Evolutionary conservation across 2,113 vertebrate genomes (phyloP).

Genomic region (Gymnobelideus leadbeateri): DNA sequence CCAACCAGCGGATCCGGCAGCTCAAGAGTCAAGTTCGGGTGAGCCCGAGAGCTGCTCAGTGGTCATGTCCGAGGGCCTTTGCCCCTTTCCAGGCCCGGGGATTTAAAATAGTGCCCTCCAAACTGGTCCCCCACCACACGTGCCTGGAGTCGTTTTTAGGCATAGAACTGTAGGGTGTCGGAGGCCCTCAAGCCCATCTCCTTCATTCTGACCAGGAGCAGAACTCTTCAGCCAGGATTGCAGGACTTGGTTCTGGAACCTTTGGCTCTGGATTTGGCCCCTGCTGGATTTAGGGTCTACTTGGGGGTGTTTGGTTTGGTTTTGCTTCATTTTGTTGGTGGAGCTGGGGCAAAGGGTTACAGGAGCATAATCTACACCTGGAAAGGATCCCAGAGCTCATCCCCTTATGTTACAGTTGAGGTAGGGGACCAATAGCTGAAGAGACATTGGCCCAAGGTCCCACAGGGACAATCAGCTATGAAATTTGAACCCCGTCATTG

Average conservation of each 20-base stretch:
- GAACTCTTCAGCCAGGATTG: background rate
- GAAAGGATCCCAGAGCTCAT: background rate
- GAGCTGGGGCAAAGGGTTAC: background rate
- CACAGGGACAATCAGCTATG: no score
- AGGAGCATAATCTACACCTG: background rate
- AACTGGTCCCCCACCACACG: background rate
- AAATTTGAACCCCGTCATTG: no score
- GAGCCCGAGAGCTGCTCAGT: conserved; percentile 38
- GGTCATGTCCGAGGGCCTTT: background rate
- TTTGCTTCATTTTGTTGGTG: background rate
- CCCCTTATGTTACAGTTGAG: no score
- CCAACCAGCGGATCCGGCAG: conserved; percentile 70
- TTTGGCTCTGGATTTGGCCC: background rate
- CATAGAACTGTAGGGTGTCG: background rate
- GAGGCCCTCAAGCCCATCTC: background rate
- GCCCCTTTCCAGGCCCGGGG: background rate
- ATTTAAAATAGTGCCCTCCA: no score
- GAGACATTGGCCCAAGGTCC: no score
- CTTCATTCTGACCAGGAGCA: background rate
- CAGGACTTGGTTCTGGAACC: background rate
- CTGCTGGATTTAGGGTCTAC: background rate
- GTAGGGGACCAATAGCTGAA: no score
- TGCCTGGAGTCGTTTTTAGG: background rate
- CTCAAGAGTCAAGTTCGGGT: conserved; percentile 78
- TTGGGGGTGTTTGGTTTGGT: no score